Conservation (phyloP, 2,888 invertebrate species). For the Tyria jacobaeae region DNA sequence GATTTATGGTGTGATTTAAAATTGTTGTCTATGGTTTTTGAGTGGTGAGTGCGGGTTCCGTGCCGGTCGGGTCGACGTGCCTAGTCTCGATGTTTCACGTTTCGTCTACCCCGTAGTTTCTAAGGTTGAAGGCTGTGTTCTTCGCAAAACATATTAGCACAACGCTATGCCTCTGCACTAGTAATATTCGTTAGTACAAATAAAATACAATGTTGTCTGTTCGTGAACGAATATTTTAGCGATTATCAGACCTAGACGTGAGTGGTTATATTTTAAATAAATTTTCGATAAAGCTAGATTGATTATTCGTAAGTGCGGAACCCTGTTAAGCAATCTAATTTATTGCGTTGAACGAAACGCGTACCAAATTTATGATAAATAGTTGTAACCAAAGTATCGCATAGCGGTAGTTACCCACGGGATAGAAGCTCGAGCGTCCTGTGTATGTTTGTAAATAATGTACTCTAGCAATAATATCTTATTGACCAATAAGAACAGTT, state of each 20-base stretch:
- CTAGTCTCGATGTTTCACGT: constrained; percentile 47
- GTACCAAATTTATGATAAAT: constrained; percentile 66
- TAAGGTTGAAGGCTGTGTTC: constrained; percentile 47
- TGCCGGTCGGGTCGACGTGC: constrained; percentile 37
- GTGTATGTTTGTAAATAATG: constrained; percentile 59
- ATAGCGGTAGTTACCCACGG: constrained; percentile 62
- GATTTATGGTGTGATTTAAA: constrained; percentile 55
- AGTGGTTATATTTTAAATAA: constrained; percentile 27
- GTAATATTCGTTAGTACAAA: constrained; percentile 41
- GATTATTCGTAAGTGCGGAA: constrained; percentile 30
- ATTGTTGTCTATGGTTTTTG: constrained; percentile 34
- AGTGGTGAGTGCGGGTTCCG: constrained; percentile 43
- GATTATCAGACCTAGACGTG: constrained; percentile 4
- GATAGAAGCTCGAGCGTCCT: constrained; percentile 40
- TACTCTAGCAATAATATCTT: constrained; percentile 47
- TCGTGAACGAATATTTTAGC: background rate
- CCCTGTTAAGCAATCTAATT: constrained; percentile 45
- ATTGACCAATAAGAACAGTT: constrained; percentile 53
- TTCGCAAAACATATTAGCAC: constrained; percentile 45
- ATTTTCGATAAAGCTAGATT: constrained; percentile 13
- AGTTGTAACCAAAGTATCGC: constrained; percentile 56
- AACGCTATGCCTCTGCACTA: constrained; percentile 46
- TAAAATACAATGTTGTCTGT: constrained; percentile 22
- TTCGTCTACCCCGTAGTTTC: constrained; percentile 39
- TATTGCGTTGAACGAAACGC: constrained; percentile 48